Percentiles rank a stretch among this genome's conserved stretches.
phyloP scores from a whole-genome alignment of 2,888 invertebrate species.

The Rhabditoides inermis region DNA sequence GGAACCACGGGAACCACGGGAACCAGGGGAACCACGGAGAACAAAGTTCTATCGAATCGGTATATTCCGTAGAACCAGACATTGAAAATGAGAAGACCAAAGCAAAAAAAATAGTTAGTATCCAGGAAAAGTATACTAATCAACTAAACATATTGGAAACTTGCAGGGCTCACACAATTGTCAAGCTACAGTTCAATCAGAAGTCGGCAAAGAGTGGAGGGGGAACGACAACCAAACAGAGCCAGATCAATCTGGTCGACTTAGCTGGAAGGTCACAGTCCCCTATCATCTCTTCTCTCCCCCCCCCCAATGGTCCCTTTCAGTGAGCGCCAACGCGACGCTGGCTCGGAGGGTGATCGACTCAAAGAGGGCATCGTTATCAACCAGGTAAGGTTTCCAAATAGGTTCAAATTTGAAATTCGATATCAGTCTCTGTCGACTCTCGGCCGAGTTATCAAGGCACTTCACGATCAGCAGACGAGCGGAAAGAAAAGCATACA shows the following conservation, averaged over 20 bases:
- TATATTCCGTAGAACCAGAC: no score
- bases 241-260: conserved; percentile 60
- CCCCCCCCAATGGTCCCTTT: no score
- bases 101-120: no score
- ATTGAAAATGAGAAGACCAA: no score
- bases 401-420: no score
- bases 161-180: conserved; percentile 60
- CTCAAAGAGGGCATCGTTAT: conserved; percentile 61
- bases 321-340: conserved; percentile 59
- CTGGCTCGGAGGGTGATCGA: conserved; percentile 59
- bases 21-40: no score
- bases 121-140: background rate
- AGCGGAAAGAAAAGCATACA: conserved; percentile 25
- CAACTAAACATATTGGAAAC: background rate
- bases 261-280: conserved; percentile 58
- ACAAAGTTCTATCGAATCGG: no score
- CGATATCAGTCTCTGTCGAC: conserved; percentile 58
- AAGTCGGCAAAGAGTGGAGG: conserved; percentile 56
- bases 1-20: background rate
- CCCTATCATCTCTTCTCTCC: no score
- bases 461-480: conserved; percentile 52
- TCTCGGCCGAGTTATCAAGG: conserved; percentile 58
- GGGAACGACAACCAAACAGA: conserved; percentile 56
- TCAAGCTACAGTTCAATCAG: conserved; percentile 59
- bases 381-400: no score